Evolutionary conservation across 2,888 invertebrate genomes (phyloP).

Genomic region (Drosophila anceps): DNA sequence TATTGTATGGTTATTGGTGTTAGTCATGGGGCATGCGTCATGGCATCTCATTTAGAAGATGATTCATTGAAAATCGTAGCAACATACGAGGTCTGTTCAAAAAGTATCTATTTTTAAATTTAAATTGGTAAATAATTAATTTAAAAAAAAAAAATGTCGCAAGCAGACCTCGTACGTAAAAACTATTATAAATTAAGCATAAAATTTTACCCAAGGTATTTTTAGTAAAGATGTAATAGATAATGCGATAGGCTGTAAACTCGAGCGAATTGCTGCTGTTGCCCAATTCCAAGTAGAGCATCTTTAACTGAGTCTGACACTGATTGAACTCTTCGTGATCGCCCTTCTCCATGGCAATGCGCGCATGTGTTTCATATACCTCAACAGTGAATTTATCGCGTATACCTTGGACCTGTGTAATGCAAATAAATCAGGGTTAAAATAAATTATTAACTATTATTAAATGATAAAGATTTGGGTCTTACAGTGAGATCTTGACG

Average conservation of each 20-base stretch:
- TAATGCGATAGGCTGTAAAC: slow-evolving; percentile 97
- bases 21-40: background rate
- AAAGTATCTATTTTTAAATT: too few species aligned
- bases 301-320: slow-evolving; percentile 98
- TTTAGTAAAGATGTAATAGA: slow-evolving; percentile 99
- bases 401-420: slow-evolving; percentile 95
- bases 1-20: background rate
- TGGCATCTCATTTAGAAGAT: background rate
- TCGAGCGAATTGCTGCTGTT: slow-evolving; percentile 91
- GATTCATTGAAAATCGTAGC: background rate
- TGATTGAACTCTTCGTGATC: slow-evolving; percentile 99
- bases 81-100: too few species aligned
- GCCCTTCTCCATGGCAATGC: slow-evolving; percentile 98
- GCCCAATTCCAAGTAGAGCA: slow-evolving; percentile 94
- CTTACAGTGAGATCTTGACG: slow-evolving; percentile 98
- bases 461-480: slow-evolving; percentile 9
- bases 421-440: background rate
- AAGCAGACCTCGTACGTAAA: too few species aligned
- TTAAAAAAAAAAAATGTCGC: too few species aligned
- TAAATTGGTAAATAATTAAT: too few species aligned
- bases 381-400: slow-evolving; percentile 97
- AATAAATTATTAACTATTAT: background rate
- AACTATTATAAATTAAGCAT: too few species aligned
- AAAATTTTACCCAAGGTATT: slow-evolving; percentile 93
- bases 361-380: slow-evolving; percentile 99